Evolutionary conservation across 2,888 invertebrate genomes (phyloP), one percentile per base, ranked within the genome.

Genomic region (Polyommatus iphigenia): DNA sequence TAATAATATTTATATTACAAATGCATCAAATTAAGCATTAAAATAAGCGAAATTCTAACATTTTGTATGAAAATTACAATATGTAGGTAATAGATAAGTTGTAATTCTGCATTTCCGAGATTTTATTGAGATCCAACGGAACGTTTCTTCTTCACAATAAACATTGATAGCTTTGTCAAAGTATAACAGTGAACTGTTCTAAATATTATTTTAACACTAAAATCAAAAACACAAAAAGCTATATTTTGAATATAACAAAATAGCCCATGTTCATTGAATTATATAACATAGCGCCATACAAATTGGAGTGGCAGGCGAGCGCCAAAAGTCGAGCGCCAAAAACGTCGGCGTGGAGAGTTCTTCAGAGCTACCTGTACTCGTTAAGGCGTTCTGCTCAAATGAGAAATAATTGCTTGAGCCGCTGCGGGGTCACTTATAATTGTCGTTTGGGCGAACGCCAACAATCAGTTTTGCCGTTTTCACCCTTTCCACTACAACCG

Each of bases 381-480:
- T 90, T 90, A 91, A 90, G 90, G 89, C 89, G 90, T 88, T 88
- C 86, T 85, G 85, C 85, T 83, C 86, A 87, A 89, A 89, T 89
- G 89, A 90, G 89, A 87, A 91, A 90, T 92, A 92, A 93, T 92
- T 91, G 89, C 86, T 82, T 86, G 89, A 92, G 89, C 89, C 88
- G 85, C 81, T 80, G 81, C 84, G 81, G 81, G 84, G 82, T 83
- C 84, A 85, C 85, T 89, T 87, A 90, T 92, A 92, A 92, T 91
- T 91, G 92, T 90, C 87, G 90, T 87, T 89, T 91, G 93, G 91
- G 89, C 86, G 86, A 82, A 79, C 80, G 91, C 93, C 91, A 91
- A 89, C 85, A 87, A 82, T 73, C 13, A 24, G 13, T 73, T 20
- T 73, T 20, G 10, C 10, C 46, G 20, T 73, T 73, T 0, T 7